A percentile compares a stretch with the other conserved stretches of the same genome.
phyloP scores from a whole-genome alignment of 2,113 vertebrate genomes.

The Lophius piscatorius region DNA sequence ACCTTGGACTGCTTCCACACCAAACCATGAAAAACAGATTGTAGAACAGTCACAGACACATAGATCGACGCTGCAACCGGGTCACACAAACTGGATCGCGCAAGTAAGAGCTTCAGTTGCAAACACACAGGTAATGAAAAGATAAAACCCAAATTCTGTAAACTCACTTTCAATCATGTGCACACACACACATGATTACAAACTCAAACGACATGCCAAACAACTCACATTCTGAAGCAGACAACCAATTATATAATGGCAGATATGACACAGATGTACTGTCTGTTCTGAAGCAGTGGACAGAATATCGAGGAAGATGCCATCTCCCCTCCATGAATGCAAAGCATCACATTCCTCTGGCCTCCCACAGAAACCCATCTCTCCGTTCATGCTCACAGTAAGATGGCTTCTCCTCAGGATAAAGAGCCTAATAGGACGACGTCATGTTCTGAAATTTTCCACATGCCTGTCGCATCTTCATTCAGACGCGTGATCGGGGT shows the following conservation, averaged over 20 bases:
- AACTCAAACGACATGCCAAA: not conserved
- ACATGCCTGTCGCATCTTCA: constrained; percentile 54
- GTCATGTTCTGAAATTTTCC: constrained; percentile 52
- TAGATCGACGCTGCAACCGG: constrained; percentile 23
- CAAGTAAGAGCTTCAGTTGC: constrained; percentile 11
- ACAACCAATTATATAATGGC: not conserved
- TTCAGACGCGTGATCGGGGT: constrained; percentile 46
- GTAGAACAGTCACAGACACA: constrained; percentile 56
- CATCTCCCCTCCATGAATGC: constrained; percentile 41
- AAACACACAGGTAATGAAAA: constrained; percentile 14
- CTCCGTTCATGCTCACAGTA: constrained; percentile 56
- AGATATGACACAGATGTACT: constrained; percentile 53
- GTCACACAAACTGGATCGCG: constrained; percentile 31
- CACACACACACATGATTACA: not conserved
- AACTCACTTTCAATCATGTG: constrained; percentile 5
- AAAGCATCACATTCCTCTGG: constrained; percentile 26
- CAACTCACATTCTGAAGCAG: constrained; percentile 2
- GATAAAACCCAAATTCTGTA: not conserved
- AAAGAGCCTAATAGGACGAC: constrained; percentile 30
- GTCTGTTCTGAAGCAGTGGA: constrained; percentile 39
- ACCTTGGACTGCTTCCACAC: constrained; percentile 65
- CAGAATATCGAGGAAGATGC: constrained; percentile 52
- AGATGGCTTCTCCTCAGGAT: constrained; percentile 41
- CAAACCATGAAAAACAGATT: constrained; percentile 74
- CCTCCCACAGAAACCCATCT: constrained; percentile 35